Evolutionary conservation across 2,888 invertebrate genomes (phyloP), one percentile per base, ranked within the genome.

Genomic region (Hirudinaria manillensis): DNA sequence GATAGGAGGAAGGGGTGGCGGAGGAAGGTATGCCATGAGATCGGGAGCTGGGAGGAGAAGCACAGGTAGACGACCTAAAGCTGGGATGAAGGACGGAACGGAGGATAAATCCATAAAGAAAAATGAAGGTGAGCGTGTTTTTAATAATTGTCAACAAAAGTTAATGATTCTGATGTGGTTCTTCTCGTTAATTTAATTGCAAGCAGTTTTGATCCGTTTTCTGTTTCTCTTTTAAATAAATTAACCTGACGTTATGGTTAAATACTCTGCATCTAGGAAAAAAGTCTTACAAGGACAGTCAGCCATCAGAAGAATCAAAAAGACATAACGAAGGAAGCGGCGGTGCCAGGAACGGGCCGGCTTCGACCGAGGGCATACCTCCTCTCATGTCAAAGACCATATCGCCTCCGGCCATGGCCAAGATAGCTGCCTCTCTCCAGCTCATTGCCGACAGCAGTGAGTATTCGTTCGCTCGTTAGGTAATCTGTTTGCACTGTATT

Each of bases 11-110:
- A 24, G 56, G 7, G 70, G 70, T 6, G 55, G 72, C 27, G 72
- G 72, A 29, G 34, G 72, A 3, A 72, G 55, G 36, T 72, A 36
- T 3, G 3, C 53, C 2, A 72, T 53, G 72, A 72, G 70, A 21
- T 6, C 38, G 1, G 24, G 34, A 45, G 45, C 36, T 34, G 70
- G 70, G 24, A 36, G 38, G 38, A 70, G 45, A 24, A 70, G 38
- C 51, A 27, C 51, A 24, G 70, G 36, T 2, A 70, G 70, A 21
- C 36, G 21, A 27, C 70, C 34, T 2, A 70, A 70, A 45, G 38
- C 27, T n/a, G 70, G 38, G 3, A 24, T 21, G 21, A 27, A n/a
- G 10, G 51, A 27, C 1, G 34, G 51, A 19, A 4, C 7, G 21
- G 70, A 38, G 38, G 32, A 32, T 61, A 61, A 24, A 27, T 1